These are phyloP conservation scores for Neopelma chrysocephalum DNA, from an alignment of 2,797 vertebrate genomes.

Conservation along the genomic window DNA sequence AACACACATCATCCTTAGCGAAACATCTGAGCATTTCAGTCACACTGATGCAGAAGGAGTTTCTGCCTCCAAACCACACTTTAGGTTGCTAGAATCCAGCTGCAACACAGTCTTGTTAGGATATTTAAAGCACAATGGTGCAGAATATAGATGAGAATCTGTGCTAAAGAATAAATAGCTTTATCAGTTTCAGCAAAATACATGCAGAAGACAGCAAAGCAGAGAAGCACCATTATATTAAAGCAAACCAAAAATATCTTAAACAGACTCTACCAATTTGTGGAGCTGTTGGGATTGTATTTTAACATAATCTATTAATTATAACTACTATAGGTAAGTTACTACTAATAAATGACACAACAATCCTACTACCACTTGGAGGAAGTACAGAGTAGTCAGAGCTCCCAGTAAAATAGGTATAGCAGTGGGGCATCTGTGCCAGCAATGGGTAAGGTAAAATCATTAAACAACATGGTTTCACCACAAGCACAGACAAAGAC, in stretches of 20 bases:
- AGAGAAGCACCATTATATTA: neutral
- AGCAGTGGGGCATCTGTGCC: neutral
- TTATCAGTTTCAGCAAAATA: slow-evolving; percentile 13
- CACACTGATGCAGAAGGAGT: neutral
- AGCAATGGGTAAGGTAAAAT: neutral
- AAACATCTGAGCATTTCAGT: neutral
- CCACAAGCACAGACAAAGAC: neutral
- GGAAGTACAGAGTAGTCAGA: neutral
- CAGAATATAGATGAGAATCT: slow-evolving; percentile 16
- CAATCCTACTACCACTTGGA: neutral
- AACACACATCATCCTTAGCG: neutral
- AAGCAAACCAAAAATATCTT: neutral
- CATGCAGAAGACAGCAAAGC: neutral
- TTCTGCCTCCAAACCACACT: slow-evolving; percentile 15
- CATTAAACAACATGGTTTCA: neutral
- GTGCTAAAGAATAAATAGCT: neutral
- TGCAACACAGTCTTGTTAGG: neutral
- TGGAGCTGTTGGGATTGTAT: neutral
- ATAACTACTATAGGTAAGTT: neutral
- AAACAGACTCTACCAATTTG: neutral
- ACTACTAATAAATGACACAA: neutral
- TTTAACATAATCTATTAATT: neutral
- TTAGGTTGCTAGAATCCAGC: slow-evolving; percentile 24
- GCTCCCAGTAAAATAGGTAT: neutral
- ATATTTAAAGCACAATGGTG: slow-evolving; percentile 11